Evolutionary conservation across 1,140 invertebrate genomes (phyloP).

Genomic region (Triops cancriformis): DNA sequence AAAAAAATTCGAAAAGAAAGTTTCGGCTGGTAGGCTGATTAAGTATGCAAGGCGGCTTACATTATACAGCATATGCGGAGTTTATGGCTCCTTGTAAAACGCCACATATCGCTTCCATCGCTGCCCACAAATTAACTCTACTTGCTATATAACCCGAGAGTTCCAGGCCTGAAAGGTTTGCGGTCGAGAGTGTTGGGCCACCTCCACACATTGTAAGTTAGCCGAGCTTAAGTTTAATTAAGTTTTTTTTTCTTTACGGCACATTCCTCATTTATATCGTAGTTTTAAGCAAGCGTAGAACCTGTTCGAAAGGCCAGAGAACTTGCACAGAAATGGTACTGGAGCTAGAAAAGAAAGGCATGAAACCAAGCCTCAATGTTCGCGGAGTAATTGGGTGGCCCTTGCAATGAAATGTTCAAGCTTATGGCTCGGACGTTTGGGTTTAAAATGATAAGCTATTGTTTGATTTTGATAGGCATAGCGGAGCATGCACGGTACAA

Average conservation of each 20-base stretch:
- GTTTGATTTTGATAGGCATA: conserved; percentile 11
- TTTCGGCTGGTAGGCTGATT: background rate
- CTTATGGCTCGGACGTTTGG: too few species aligned
- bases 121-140: background rate
- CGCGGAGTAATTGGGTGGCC: too few species aligned
- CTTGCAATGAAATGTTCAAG: too few species aligned
- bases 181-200: background rate
- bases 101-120: conserved; percentile 3
- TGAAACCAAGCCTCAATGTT: too few species aligned
- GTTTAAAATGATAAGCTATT: background rate
- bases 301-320: background rate
- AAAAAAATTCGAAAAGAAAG: background rate
- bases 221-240: background rate
- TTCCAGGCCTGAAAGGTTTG: background rate
- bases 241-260: background rate
- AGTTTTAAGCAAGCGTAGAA: background rate
- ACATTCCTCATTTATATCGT: background rate
- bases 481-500: background rate
- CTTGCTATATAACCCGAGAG: background rate
- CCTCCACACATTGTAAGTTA: background rate
- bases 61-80: background rate
- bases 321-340: background rate
- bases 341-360: background rate
- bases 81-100: conserved; percentile 6
- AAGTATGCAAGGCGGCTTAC: background rate